Evolutionary conservation across 2,888 invertebrate species (phyloP), one percentile per base, ranked within the genome.

Genomic region (Caradrina clavipalpis): DNA sequence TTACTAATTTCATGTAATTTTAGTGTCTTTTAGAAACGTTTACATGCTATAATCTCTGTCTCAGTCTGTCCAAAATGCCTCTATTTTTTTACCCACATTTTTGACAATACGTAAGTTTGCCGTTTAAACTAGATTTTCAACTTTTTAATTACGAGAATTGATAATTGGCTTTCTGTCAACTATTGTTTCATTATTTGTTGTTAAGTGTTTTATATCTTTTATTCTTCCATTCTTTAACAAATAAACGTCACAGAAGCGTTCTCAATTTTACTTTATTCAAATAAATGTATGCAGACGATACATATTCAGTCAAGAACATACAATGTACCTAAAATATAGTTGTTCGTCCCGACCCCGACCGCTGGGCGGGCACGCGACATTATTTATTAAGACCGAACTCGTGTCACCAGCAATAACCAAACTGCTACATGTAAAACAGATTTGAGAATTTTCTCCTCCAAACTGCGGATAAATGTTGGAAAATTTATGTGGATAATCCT

Each of bases 361-460:
- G 67, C 60, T 72, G 72, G 80, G 68, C 75, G 75, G 73, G 62
- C 69, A 69, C 73, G 71, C 76, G 70, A 85, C 80, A 80, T 85
- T 84, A 86, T 86, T 86, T 84, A 86, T 86, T 80, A 85, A 80
- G 80, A 81, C 83, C 78, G 75, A 81, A 81, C 75, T 78, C 80
- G 67, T 84, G 84, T 83, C 83, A 80, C 72, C 79, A 81, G 73
- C 84, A 84, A 81, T 79, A 84, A 84, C 84, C 71, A 69, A 66
- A 76, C 76, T 69, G 78, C 76, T 83, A 81, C 84, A 83, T 82
- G 84, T 73, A 81, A 81, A 81, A 83, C 84, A 81, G 84, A 82
- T 82, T 83, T 83, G 55, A 69, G 71, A 75, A 78, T 83, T 81
- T 83, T 74, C 78, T 64, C 58, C 47, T 62, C 68, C 58, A 71